Percentiles rank a stretch among this genome's conserved stretches.
Conservation (phyloP, 2,888 invertebrate species). For the Watsonalla binaria region DNA sequence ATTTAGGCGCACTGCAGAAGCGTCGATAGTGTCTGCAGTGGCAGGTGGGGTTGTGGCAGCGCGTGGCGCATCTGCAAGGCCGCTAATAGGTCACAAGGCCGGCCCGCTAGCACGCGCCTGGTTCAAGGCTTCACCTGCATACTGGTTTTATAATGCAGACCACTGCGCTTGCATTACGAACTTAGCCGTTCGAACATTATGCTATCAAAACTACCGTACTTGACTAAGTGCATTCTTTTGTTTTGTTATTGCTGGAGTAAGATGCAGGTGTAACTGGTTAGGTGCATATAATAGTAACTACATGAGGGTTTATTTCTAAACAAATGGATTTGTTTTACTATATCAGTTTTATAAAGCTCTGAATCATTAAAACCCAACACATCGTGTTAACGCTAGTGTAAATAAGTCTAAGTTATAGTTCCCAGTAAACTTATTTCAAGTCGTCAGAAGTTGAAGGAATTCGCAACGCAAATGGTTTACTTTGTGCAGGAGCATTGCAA, state of each 20-base stretch:
- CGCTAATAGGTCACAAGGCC: constrained; percentile 72
- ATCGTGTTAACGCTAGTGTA: constrained; percentile 8
- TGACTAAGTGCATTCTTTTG: too few relatives aligned
- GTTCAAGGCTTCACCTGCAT: constrained; percentile 56
- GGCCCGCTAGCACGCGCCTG: constrained; percentile 41
- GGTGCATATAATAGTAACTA: too few relatives aligned
- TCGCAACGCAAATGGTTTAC: constrained; percentile 43
- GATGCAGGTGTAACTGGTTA: too few relatives aligned
- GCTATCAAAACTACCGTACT: too few relatives aligned
- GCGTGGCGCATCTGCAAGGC: constrained; percentile 52
- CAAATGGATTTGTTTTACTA: too few relatives aligned
- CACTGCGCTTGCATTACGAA: background rate
- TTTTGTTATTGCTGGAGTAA: too few relatives aligned
- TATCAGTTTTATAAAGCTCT: too few relatives aligned
- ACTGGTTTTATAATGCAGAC: constrained; percentile 21
- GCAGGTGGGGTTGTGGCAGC: constrained; percentile 15
- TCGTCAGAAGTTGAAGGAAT: constrained; percentile 50
- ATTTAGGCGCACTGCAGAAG: background rate
- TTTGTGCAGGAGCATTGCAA: constrained; percentile 31
- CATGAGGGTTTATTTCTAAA: too few relatives aligned
- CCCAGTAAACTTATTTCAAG: constrained; percentile 25
- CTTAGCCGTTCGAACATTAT: too few relatives aligned
- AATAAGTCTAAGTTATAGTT: constrained; percentile 17
- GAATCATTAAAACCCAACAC: too few relatives aligned
- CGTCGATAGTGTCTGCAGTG: background rate